Base-by-base conservation (phyloP, 2,113 vertebrate species). In the Myodes glareolus region DNA sequence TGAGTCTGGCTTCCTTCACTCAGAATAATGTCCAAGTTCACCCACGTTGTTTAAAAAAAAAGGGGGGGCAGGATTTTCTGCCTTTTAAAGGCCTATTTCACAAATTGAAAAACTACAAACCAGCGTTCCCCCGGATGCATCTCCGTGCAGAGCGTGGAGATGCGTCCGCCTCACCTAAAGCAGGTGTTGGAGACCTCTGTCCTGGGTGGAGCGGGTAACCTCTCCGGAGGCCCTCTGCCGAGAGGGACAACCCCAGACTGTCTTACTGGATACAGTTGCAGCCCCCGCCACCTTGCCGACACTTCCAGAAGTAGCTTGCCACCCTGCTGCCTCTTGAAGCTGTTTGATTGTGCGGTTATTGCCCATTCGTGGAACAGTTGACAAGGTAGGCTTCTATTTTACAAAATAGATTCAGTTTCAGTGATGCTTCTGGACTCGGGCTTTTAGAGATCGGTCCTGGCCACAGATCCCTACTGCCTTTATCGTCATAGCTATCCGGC, bases 41-140 rank as follows among this genome's bases (percentile, higher is more conserved):
- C 58, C 58, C 58, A 29, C 7, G 2, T 65, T 65, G 14, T 65
- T 42, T 8, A 14, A 58, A 42, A 85, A 81, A 11, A 0, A 14
- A 58, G 31, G 65, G 55, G 7, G 0, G 29, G n/a, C 39, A 85
- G 25, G 58, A 65, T 85, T 65, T 19, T 45, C 81, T 85, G 58
- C 16, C 27, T 31, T 65, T 65, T 84, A 29, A 63, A 42, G 12
- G 58, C 23, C 55, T 29, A 63, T 52, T 75, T 73, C 29, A 86
- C n/a, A 87, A 65, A 70, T 23, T n/a, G n/a, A n/a, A n/a, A n/a
- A n/a, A n/a, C n/a, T n/a, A n/a, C n/a, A n/a, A n/a, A n/a, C n/a
- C n/a, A n/a, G 0, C 5, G 68, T 36, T 39, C 11, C 8, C 13
- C 8, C 0, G 2, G 5, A 3, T 0, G 55, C 21, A 1, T 4